phyloP scores from a whole-genome alignment of 2,888 invertebrate species.

The Andrena haemorrhoa region DNA sequence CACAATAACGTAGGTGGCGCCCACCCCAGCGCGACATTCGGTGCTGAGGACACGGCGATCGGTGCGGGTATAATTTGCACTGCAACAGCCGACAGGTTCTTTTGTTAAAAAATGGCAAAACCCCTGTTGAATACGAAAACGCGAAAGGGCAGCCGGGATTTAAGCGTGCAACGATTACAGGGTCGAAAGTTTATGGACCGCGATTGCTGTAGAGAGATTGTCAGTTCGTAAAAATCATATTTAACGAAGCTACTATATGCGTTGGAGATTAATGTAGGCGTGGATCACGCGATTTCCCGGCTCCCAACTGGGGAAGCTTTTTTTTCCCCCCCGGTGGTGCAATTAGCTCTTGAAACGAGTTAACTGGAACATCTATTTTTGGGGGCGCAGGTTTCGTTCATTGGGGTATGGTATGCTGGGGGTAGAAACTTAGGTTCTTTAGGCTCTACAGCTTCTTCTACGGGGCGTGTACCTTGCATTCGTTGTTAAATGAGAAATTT shows the following conservation, averaged over 20 bases:
- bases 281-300: conserved; percentile 9
- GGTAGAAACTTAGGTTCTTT: no score
- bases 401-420: not conserved
- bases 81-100: conserved; percentile 62
- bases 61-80: conserved; percentile 76
- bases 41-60: conserved; percentile 71
- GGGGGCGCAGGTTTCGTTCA: conserved; percentile 18
- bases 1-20: conserved; percentile 73
- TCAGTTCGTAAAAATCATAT: not conserved
- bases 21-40: conserved; percentile 71
- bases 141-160: not conserved
- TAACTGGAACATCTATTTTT: conserved; percentile 42
- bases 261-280: not conserved
- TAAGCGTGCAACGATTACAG: not conserved
- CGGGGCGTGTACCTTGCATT: not conserved
- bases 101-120: not conserved
- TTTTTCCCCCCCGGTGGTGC: not conserved
- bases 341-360: conserved; percentile 20
- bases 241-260: not conserved
- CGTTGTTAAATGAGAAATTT: not conserved
- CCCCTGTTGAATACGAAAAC: not conserved
- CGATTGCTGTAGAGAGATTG: not conserved
- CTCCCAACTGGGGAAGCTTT: conserved; percentile 12
- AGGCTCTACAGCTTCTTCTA: no score
- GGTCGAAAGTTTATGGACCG: not conserved